phyloP scores from a whole-genome alignment of 23 tunicate species.

The Diplosoma virens region DNA sequence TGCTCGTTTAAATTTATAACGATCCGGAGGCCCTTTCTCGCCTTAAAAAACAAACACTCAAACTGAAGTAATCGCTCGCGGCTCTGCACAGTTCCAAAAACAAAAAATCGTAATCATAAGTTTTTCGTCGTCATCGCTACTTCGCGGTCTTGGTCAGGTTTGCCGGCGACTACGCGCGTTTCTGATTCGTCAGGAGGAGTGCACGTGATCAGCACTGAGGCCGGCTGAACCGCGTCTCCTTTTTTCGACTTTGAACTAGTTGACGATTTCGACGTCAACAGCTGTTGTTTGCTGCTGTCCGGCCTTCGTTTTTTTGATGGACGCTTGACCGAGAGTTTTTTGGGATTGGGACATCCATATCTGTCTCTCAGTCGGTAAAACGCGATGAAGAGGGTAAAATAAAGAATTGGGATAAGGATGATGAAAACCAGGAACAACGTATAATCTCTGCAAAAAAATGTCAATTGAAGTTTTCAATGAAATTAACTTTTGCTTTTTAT shows the following conservation, averaged over 20 bases:
- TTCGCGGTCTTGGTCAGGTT: no score
- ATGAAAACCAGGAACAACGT: constrained; percentile 28
- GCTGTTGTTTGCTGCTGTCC: not conserved
- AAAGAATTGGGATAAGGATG: constrained; percentile 32
- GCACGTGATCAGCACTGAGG: not conserved
- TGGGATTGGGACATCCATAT: constrained; percentile 60
- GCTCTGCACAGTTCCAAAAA: no score
- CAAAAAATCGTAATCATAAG: no score
- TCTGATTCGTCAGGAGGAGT: not conserved
- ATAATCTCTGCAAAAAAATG: constrained; percentile 14
- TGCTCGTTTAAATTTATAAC: no score
- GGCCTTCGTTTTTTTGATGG: not conserved
- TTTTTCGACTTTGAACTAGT: no score
- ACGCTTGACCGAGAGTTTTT: not conserved
- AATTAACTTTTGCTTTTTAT: not conserved
- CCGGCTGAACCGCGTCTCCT: not conserved
- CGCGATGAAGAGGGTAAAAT: constrained; percentile 28
- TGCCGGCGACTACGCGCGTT: not conserved
- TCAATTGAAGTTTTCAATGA: no score
- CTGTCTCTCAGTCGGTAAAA: constrained; percentile 36
- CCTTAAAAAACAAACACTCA: no score
- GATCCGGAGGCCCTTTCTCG: no score
- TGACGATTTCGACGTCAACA: not conserved
- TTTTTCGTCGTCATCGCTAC: no score
- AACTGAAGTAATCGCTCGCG: no score